phyloP scores from a whole-genome alignment of 2,797 vertebrate species.

The Periparus ater region DNA sequence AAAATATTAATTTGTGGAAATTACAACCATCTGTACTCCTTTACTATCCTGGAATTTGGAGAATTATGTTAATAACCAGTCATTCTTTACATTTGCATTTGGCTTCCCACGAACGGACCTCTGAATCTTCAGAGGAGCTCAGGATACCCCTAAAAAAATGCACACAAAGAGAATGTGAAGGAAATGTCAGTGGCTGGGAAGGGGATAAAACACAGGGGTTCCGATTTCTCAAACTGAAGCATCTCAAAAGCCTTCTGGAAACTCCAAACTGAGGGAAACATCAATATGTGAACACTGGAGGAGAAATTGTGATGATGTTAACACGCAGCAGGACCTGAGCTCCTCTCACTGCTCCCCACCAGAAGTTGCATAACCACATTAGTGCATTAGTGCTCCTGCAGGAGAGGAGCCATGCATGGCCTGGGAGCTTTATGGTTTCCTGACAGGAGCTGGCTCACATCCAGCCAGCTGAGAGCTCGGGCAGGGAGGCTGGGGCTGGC shows the following conservation, averaged over 20 bases:
- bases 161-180: neutral
- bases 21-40: neutral
- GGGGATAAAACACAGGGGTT: fast-evolving
- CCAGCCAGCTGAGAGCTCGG: neutral
- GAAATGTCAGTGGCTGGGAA: neutral
- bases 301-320: neutral
- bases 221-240: neutral
- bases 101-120: neutral
- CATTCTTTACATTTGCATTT: neutral
- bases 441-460: neutral
- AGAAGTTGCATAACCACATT: neutral
- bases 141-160: neutral
- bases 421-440: neutral
- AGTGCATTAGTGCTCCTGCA: neutral
- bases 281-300: neutral
- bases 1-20: neutral
- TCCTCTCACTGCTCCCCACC: neutral
- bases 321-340: neutral
- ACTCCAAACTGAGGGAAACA: neutral
- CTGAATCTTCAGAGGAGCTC: neutral
- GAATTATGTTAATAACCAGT: neutral
- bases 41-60: neutral
- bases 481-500: neutral
- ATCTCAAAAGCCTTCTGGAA: neutral
- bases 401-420: neutral